A percentile compares a stretch with the other conserved stretches of the same genome.
Conservation (phyloP, 2,113 vertebrate genomes). For the Petromus typicus region DNA sequence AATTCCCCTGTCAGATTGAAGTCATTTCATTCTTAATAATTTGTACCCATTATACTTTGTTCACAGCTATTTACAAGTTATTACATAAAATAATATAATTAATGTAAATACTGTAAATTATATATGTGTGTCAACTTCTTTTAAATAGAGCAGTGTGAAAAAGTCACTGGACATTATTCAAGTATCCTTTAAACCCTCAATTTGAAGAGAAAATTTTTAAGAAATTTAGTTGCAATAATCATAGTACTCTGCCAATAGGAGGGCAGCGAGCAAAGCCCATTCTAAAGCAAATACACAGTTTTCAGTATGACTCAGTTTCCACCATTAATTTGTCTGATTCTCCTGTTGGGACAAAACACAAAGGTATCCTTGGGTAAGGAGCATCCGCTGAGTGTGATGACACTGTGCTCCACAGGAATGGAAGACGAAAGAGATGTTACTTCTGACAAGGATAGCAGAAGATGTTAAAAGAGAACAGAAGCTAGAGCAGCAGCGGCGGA, state of each 20-base stretch:
- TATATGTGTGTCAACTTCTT: neutral
- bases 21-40: neutral
- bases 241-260: neutral
- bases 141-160: neutral
- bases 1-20: neutral
- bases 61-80: neutral
- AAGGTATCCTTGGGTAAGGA: neutral
- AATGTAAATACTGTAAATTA: neutral
- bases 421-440: constrained; percentile 81
- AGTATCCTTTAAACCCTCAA: neutral
- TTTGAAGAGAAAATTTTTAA: neutral
- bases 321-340: neutral
- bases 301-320: neutral
- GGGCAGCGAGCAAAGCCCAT: neutral
- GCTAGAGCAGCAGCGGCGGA: constrained; percentile 72
- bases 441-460: constrained; percentile 78
- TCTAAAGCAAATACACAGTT: neutral
- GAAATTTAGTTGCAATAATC: neutral
- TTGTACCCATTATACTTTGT: neutral
- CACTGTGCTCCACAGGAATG: constrained; percentile 76
- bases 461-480: constrained; percentile 80
- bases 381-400: neutral
- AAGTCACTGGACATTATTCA: neutral
- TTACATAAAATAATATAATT: neutral
- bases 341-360: neutral